A percentile compares a stretch with the other conserved stretches of the same genome.
These are phyloP conservation scores for Alcedo atthis DNA, from an alignment of 2,797 vertebrate genomes.

Conservation along the genomic window DNA sequence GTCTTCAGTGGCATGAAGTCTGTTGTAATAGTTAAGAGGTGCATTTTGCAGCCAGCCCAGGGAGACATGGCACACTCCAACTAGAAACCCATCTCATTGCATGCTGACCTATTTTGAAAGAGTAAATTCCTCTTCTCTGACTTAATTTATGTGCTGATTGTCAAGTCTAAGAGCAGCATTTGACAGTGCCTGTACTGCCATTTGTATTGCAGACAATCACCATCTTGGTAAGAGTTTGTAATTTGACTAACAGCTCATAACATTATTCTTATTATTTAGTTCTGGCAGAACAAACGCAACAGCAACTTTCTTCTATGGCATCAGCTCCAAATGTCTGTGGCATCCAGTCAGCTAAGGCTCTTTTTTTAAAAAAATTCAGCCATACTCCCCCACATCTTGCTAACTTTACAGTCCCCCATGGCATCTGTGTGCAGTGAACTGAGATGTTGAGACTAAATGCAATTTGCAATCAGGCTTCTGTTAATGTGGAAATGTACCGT, in stretches of 20 bases:
- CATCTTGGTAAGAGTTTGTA: conserved; percentile 66
- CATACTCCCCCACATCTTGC: conserved; percentile 75
- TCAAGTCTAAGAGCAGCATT: conserved; percentile 30
- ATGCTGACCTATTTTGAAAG: conserved; percentile 30
- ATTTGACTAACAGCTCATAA: conserved; percentile 75
- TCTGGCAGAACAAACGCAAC: conserved; percentile 76
- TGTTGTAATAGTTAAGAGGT: not conserved
- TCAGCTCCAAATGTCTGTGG: conserved; percentile 72
- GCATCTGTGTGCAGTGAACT: conserved; percentile 81
- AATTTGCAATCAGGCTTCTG: conserved; percentile 81
- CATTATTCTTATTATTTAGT: conserved; percentile 69
- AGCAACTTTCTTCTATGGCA: conserved; percentile 66
- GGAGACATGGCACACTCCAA: rapidly evolving
- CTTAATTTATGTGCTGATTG: conserved; percentile 37
- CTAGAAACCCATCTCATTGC: not conserved
- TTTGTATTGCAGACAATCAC: conserved; percentile 73
- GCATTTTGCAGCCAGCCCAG: not conserved
- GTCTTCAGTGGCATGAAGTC: not conserved
- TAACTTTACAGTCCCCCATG: conserved; percentile 78
- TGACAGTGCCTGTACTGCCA: conserved; percentile 51
- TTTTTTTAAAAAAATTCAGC: conserved; percentile 67
- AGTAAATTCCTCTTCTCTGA: conserved; percentile 17
- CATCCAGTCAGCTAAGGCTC: conserved; percentile 66
- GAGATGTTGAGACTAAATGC: conserved; percentile 81
- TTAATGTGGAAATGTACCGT: conserved; percentile 78